Percentiles rank a stretch among this genome's conserved stretches.
Conservation (phyloP, 1,140 invertebrate genomes). For the Odontomachus brunneus region DNA sequence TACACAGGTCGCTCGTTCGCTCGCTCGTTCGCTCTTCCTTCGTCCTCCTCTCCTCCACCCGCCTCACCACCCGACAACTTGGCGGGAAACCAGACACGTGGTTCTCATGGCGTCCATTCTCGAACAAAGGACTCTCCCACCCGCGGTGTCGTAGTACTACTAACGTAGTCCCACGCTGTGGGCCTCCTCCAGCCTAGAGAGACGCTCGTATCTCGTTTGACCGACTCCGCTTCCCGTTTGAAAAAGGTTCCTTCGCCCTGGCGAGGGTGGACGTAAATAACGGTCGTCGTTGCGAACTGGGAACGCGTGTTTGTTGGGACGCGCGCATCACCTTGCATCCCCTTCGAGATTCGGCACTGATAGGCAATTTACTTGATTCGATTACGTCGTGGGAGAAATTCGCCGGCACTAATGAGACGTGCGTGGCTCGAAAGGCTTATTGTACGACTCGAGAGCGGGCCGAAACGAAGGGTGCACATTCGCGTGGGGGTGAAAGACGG, state of each 20-base stretch:
- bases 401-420: not conserved
- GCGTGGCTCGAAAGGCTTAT: too few relatives aligned
- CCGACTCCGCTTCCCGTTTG: constrained; percentile 28
- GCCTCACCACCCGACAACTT: constrained; percentile 56
- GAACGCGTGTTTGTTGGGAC: not conserved
- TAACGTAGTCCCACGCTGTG: constrained; percentile 63
- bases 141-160: constrained; percentile 60
- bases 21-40: constrained; percentile 11
- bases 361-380: not conserved
- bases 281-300: constrained; percentile 48
- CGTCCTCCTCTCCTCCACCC: constrained; percentile 17
- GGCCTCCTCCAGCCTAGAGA: not conserved
- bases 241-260: constrained; percentile 17
- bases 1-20: constrained; percentile 17
- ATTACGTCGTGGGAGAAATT: not conserved
- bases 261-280: constrained; percentile 38
- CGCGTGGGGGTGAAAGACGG: too few relatives aligned
- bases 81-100: constrained; percentile 77
- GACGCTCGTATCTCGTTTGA: constrained; percentile 27
- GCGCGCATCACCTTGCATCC: not conserved
- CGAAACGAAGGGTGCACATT: too few relatives aligned
- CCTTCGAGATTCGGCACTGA: not conserved
- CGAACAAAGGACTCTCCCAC: constrained; percentile 71
- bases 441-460: too few relatives aligned
- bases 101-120: constrained; percentile 74